Evolutionary conservation across 2,797 vertebrate species (phyloP).

Genomic region (Cheirogaleus major): DNA sequence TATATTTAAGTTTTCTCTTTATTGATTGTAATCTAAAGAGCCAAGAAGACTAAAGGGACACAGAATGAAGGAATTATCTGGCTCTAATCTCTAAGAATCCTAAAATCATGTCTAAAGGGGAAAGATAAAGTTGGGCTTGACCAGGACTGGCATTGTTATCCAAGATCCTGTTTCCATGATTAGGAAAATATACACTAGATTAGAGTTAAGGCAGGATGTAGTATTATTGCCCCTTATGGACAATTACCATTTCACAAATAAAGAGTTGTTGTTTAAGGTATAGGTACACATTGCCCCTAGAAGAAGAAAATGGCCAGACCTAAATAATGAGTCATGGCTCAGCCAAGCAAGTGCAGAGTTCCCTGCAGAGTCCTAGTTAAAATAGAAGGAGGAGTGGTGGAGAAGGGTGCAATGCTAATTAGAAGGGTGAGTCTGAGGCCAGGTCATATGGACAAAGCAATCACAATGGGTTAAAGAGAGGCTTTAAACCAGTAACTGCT

Average conservation of each 20-base stretch:
- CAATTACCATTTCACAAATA: not conserved
- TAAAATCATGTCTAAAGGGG: not conserved
- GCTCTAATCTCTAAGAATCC: not conserved
- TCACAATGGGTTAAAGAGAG: not conserved
- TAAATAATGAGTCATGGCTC: not conserved
- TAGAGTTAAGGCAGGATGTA: not conserved
- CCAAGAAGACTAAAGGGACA: not conserved
- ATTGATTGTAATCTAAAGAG: not conserved
- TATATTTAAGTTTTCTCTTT: not conserved
- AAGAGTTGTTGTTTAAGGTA: not conserved
- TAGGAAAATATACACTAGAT: not conserved
- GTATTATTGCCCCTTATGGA: not conserved
- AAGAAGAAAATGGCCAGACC: not conserved
- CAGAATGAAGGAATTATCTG: not conserved
- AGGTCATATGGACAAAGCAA: constrained; percentile 19
- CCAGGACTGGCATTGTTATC: not conserved
- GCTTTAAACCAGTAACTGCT: not conserved
- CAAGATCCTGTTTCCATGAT: not conserved
- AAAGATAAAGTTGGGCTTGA: not conserved
- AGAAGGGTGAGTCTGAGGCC: not conserved
- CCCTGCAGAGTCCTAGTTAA: not conserved
- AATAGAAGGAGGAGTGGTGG: not conserved
- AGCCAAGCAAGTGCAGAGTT: not conserved
- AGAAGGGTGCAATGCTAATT: not conserved
- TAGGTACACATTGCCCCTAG: not conserved